Evolutionary conservation across 1,140 invertebrate species (phyloP), one percentile per base, ranked within the genome.

Genomic region (Rhagoletis pomonella): DNA sequence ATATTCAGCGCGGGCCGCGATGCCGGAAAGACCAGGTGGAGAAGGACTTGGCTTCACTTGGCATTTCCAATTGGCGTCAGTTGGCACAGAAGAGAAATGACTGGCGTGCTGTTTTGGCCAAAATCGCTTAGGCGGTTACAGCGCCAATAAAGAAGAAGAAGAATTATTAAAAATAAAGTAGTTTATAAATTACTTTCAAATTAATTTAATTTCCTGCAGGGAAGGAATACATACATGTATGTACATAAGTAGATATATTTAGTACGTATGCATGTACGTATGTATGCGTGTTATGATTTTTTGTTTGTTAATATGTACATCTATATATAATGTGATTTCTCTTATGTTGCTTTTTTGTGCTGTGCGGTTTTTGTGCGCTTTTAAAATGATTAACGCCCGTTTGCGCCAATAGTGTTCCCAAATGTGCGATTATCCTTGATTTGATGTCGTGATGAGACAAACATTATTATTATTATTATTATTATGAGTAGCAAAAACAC

Each of bases 371-470:
- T 55, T 55, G 73, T 81, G 73, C 73, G 73, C 73, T 81, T 81
- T 81, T 81, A 81, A 81, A 81, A 81, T 81, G 73, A 87, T 85
- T 87, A 87, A 85, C 60, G 85, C 85, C 85, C 81, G 87, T 84
- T 87, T 84, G 81, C 87, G 87, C 81, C 85, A 87, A 87, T 87
- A 85, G 87, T 84, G 85, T 87, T 87, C 87, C 87, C 87, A 87
- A 87, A 85, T 87, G 87, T 87, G 87, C 85, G 77, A 87, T 87
- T 87, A 87, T 85, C 77, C 87, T 87, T 87, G 87, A 87, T 87
- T 87, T 87, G 81, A 55, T 85, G 85, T 58, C 87, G 87, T 87
- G 87, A 85, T 85, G 87, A 84, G 87, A 87, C 87, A 85, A 84
- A 87, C 62, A 58, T 81, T 85, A 87, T 85, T 81, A 29, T 29